Base-by-base conservation (phyloP, 1,140 invertebrate species). In the Platyura marginata region DNA sequence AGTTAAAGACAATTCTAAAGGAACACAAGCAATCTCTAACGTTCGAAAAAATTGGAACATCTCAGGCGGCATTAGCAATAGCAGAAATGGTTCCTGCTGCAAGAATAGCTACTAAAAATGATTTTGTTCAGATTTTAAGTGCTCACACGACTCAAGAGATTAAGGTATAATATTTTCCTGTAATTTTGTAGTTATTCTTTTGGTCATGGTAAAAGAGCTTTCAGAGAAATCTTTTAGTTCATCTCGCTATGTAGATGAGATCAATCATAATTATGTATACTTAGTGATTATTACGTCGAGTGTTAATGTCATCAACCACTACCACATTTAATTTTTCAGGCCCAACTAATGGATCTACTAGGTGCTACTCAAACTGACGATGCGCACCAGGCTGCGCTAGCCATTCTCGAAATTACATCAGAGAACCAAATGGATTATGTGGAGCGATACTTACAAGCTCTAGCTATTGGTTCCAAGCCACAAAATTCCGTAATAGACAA, bases 371-470 rank as follows among this genome's bases (percentile, higher is more conserved):
- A 81, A 50, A 82, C 79, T 0, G 45, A 61, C 10, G 66, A 68
- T 4, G 65, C 77, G 1, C 76, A 85, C 51, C 66, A 74, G 51
- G 76, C 75, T 29, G 78, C 74, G 11, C 73, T 78, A 60, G 71
- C 73, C 38, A 54, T 68, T 25, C 61, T 82, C 1, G 68, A 71
- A 41, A 71, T 77, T 32, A 69, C 75, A 43, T 59, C 66, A 3
- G 60, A 61, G 2, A 68, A 71, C 2, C 55, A 69, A 44, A 48
- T 65, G 19, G 72, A 79, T 43, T 55, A 71, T 13, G 68, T 70
- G 3, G 83, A 87, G 51, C 64, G 80, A 44, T 86, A 85, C 56
- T 59, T 86, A 1, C 76, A 82, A 68, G 70, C 74, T 0, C 49
- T 84, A 11, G 79, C 81, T 1, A 56, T 81, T 3, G 71, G 72